phyloP scores from a whole-genome alignment of 2,888 invertebrate genomes.

The Argyresthia albistria region DNA sequence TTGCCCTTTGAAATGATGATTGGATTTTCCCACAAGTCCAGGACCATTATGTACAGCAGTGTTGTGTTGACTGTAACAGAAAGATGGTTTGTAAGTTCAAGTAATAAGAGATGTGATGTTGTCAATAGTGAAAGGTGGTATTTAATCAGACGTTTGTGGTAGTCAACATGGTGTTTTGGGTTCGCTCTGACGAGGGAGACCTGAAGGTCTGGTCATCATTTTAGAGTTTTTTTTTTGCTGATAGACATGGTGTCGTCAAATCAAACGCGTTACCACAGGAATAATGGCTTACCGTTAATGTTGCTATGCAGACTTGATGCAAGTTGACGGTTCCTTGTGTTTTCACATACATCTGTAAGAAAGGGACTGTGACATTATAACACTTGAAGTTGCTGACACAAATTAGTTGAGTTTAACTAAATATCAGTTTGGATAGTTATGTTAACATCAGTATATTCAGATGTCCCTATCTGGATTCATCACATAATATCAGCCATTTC shows the following conservation, averaged over 20 bases:
- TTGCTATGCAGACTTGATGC: neutral
- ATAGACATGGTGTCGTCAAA: neutral
- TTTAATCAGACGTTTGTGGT: slow-evolving; percentile 6
- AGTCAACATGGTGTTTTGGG: slow-evolving; percentile 44
- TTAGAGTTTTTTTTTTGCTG: neutral
- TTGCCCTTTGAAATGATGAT: too few relatives aligned
- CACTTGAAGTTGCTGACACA: neutral
- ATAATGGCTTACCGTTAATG: neutral
- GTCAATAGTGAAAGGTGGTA: neutral
- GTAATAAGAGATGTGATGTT: neutral
- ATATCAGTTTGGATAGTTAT: slow-evolving; percentile 15
- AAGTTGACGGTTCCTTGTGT: neutral
- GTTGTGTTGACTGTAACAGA: neutral
- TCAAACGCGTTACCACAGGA: neutral
- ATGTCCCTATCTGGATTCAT: slow-evolving; percentile 62
- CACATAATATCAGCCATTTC: slow-evolving; percentile 20
- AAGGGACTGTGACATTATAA: neutral
- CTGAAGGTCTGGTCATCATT: slow-evolving; percentile 54
- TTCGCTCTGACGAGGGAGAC: slow-evolving; percentile 66
- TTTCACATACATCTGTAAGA: neutral
- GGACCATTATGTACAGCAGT: neutral
- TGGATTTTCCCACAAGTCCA: neutral
- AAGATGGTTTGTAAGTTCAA: neutral
- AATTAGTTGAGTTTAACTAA: neutral
- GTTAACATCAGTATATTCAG: slow-evolving; percentile 48